Evolutionary conservation across 2,797 vertebrate genomes (phyloP).

Genomic region (Podarcis siculus): DNA sequence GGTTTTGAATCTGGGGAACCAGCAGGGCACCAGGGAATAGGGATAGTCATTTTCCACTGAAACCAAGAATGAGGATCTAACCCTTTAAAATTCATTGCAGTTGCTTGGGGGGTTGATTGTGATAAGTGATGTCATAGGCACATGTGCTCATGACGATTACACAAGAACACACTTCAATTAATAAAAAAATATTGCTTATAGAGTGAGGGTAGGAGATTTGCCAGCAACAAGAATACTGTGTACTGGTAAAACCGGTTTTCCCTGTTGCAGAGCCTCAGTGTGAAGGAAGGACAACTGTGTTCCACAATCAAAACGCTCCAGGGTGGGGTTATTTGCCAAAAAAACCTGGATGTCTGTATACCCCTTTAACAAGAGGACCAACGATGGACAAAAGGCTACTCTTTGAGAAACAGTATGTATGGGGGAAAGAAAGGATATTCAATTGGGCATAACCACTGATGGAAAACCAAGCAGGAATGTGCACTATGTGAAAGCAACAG

Average conservation of each 20-base stretch:
- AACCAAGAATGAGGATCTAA: not conserved
- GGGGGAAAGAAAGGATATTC: not conserved
- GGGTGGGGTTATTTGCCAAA: not conserved
- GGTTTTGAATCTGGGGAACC: not conserved
- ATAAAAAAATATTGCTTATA: not conserved
- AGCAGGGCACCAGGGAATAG: too few species aligned
- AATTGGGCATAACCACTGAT: not conserved
- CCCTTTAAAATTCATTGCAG: not conserved
- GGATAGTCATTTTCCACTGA: too few species aligned
- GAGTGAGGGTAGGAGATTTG: not conserved
- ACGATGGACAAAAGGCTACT: not conserved
- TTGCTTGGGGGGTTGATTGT: not conserved
- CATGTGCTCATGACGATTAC: not conserved
- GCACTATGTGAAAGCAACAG: not conserved
- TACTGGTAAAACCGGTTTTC: constrained; percentile 22
- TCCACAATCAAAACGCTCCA: constrained; percentile 3
- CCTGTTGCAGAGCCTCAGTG: not conserved
- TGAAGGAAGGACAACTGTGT: constrained; percentile 6
- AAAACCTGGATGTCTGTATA: not conserved
- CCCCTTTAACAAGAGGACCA: not conserved
- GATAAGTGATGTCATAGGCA: not conserved
- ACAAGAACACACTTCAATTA: not conserved
- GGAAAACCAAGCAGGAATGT: not conserved
- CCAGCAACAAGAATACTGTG: not conserved
- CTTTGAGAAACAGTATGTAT: not conserved